Conservation (phyloP, 2,113 vertebrate genomes). For the Ginglymostoma cirratum region DNA sequence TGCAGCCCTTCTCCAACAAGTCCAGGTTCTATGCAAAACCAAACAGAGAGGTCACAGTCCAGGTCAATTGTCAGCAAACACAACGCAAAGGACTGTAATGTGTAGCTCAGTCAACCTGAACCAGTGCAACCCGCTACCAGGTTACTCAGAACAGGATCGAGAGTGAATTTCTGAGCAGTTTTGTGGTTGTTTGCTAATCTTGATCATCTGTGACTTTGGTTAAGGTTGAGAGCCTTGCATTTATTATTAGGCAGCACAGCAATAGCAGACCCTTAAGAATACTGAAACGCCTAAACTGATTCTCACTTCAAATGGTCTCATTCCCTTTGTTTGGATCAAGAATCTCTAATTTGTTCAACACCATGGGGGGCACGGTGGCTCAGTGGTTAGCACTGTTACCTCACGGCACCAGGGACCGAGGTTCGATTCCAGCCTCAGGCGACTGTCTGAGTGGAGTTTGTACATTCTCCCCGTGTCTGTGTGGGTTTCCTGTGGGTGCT, state of each 20-base stretch:
- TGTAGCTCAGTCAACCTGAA: not conserved
- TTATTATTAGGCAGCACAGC: not conserved
- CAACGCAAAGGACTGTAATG: not conserved
- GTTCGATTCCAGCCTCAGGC: too few species aligned
- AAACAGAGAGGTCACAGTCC: slow-evolving; percentile 39
- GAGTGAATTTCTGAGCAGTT: not conserved
- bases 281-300: not conserved
- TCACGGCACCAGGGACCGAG: too few species aligned
- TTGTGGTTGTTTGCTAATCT: not conserved
- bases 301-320: not conserved
- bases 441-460: too few species aligned
- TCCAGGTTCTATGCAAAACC: slow-evolving; percentile 69
- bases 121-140: not conserved
- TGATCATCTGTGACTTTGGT: not conserved
- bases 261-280: not conserved
- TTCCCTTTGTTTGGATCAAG: not conserved
- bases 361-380: too few species aligned
- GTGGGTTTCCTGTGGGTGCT: too few species aligned
- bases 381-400: too few species aligned
- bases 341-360: not conserved
- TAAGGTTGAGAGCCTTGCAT: not conserved
- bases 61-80: not conserved
- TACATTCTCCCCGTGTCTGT: too few species aligned
- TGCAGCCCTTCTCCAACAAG: slow-evolving; percentile 81
- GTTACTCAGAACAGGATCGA: not conserved